Base-by-base conservation (phyloP, 2,797 vertebrate genomes). In the Poeciliopsis infans region DNA sequence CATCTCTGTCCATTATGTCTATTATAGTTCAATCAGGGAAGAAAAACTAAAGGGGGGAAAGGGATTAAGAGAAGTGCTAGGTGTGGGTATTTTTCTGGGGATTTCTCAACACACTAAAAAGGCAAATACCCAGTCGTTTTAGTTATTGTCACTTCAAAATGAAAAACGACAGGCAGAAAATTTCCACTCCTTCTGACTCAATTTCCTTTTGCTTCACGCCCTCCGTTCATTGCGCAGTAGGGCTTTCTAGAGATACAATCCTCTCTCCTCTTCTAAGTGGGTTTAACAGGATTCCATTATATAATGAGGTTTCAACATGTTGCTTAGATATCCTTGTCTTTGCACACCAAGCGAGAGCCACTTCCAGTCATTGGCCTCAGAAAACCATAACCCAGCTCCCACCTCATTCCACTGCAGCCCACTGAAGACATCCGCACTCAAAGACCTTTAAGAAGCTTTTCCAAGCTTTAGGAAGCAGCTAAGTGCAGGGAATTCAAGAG, bases 361-460 rank as follows among this genome's bases (percentile, higher is more conserved):
- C 83, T 84, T 94, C 81, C 87, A 82, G 70, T 68, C 47, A 64
- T 33, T 87, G 80, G 89, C 73, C 55, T 84, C 25, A 55, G 89
- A 88, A 89, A 94, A 87, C 81, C 80, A 79, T 76, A 85, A 72
- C 81, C 86, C 78, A 77, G 41, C 90, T 86, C 81, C 79, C 79
- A 45, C 72, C 28, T 85, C 89, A 90, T 93, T 93, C 89, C 88
- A 86, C 71, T 79, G 75, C 81, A 87, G 81, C 91, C 85, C 84
- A 90, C 87, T 93, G 79, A 90, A 86, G 81, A 82, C 76, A 86
- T 82, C 71, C 79, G 72, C 76, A 83, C 74, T 79, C 80, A 77
- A 79, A 74, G 87, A 77, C 72, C 80, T 74, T 77, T 33, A 5
- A 77, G 75, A 89, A 84, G 77, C 76, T 82, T 83, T 88, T 73